Percentiles rank a stretch among this genome's conserved stretches.
These are phyloP conservation scores for Goniozus legneri DNA, from an alignment of 1,140 invertebrate genomes.

Conservation along the genomic window DNA sequence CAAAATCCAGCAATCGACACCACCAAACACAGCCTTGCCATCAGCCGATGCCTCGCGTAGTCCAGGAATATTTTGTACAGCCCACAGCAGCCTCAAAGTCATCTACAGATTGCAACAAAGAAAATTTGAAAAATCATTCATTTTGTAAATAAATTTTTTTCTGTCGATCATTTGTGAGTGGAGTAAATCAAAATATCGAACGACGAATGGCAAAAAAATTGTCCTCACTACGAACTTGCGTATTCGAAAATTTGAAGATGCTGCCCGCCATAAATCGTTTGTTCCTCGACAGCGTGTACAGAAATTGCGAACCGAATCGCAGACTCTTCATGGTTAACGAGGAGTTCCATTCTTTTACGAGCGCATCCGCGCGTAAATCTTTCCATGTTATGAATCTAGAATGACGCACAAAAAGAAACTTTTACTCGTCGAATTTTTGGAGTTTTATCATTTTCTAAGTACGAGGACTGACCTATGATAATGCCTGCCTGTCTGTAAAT, in stretches of 20 bases:
- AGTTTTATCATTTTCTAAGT: no score
- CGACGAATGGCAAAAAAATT: neutral
- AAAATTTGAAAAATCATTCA: constrained; percentile 1
- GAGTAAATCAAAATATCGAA: neutral
- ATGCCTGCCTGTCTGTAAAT: constrained; percentile 71
- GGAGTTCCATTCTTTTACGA: constrained; percentile 83
- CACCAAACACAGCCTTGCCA: constrained; percentile 78
- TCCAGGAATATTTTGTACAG: constrained; percentile 67
- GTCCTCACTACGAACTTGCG: constrained; percentile 60
- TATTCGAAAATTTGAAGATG: constrained; percentile 74
- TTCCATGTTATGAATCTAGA: constrained; percentile 92
- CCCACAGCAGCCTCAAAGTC: constrained; percentile 75
- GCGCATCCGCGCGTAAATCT: constrained; percentile 75
- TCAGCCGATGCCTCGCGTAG: constrained; percentile 61
- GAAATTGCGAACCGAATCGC: constrained; percentile 60
- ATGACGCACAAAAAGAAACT: no score
- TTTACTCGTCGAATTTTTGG: no score
- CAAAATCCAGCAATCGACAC: constrained; percentile 90
- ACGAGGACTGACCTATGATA: constrained; percentile 75
- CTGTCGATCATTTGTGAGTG: no score
- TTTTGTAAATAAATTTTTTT: constrained; percentile 9
- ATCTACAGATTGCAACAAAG: constrained; percentile 55
- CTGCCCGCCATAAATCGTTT: constrained; percentile 79
- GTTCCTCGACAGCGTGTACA: constrained; percentile 74
- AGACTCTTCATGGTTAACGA: constrained; percentile 73